Conservation (phyloP, 2,797 vertebrate genomes). For the Morelia viridis region DNA sequence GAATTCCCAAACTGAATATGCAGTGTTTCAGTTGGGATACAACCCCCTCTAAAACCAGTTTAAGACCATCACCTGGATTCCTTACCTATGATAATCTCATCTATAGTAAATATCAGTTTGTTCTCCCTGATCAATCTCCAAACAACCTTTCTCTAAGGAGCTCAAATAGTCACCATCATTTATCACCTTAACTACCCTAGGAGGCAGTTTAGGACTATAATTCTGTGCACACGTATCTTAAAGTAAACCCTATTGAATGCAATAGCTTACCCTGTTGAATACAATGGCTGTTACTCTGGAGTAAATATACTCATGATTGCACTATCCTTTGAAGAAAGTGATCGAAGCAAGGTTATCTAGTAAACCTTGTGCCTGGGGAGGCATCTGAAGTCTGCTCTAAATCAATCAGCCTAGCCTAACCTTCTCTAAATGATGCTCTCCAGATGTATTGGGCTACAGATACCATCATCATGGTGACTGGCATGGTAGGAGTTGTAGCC, state of each 20-base stretch:
- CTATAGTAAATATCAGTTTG: background rate
- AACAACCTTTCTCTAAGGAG: background rate
- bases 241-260: background rate
- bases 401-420: background rate
- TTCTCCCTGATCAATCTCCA: background rate
- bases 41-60: background rate
- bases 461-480: background rate
- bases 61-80: background rate
- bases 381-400: background rate
- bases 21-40: background rate
- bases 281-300: background rate
- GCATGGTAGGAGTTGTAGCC: background rate
- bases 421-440: background rate
- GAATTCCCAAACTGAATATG: background rate
- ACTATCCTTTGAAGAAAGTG: background rate
- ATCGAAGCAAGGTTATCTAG: accelerated
- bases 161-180: background rate
- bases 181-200: background rate
- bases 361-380: background rate
- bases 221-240: background rate
- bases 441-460: background rate
- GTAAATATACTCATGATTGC: too few species aligned
- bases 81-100: background rate
- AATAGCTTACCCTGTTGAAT: background rate
- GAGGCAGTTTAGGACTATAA: background rate